Conservation (phyloP, 2,797 vertebrate species). For the Cottoperca gobio region DNA sequence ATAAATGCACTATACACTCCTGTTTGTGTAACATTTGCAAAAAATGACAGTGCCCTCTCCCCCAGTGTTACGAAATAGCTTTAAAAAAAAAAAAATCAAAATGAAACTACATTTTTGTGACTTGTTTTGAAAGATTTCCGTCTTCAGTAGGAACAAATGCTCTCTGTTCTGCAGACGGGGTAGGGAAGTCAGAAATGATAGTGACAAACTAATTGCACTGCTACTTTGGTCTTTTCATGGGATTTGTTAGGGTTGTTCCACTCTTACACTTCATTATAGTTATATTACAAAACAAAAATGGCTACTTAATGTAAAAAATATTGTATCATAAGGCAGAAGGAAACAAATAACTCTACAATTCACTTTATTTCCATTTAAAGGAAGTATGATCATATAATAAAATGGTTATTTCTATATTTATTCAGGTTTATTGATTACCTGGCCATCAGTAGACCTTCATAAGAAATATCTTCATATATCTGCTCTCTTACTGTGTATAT, state of each 20-base stretch:
- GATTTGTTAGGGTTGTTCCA: not conserved
- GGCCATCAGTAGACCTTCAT: not conserved
- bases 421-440: not conserved
- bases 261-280: not conserved
- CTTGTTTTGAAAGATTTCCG: not conserved
- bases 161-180: too few species aligned
- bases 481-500: not conserved
- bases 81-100: too few species aligned
- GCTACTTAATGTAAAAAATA: not conserved
- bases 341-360: not conserved
- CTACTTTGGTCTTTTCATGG: not conserved
- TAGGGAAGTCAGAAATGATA: constrained; percentile 2
- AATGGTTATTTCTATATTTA: not conserved
- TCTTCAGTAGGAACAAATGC: not conserved
- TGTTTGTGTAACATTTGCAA: constrained; percentile 2
- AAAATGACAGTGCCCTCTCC: too few species aligned
- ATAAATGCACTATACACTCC: not conserved
- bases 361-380: not conserved
- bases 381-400: too few species aligned
- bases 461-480: not conserved
- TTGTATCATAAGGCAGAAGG: not conserved
- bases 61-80: not conserved
- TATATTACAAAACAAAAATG: not conserved
- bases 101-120: too few species aligned
- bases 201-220: not conserved